Evolutionary conservation across 2,113 vertebrate species (phyloP).

Genomic region (Cryptotis parvus): DNA sequence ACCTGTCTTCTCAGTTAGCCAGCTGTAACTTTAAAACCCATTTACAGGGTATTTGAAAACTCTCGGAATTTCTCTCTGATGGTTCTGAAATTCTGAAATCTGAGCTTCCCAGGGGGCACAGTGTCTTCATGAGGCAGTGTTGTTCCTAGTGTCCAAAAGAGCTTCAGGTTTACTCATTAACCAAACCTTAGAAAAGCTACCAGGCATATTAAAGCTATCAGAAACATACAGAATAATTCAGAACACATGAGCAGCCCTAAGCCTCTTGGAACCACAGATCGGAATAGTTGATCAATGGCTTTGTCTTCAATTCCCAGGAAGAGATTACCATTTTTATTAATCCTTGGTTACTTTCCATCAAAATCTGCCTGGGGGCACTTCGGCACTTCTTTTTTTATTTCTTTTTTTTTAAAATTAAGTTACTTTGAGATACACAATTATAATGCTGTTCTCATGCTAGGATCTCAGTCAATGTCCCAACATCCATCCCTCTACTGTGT

Average conservation of each 20-base stretch:
- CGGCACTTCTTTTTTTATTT: too few species aligned
- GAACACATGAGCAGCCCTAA: not conserved
- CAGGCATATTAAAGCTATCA: not conserved
- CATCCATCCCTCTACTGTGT: too few species aligned
- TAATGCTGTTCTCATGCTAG: too few species aligned
- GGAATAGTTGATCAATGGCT: not conserved
- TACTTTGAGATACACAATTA: too few species aligned
- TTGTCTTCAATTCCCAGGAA: not conserved
- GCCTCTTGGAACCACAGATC: not conserved
- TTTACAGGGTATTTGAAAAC: slow-evolving; percentile 19
- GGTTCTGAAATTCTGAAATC: slow-evolving; percentile 39
- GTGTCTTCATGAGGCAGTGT: not conserved
- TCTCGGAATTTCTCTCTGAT: not conserved
- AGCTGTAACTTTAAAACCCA: slow-evolving; percentile 57
- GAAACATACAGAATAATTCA: not conserved
- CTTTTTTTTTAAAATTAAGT: too few species aligned
- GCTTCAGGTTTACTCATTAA: slow-evolving; percentile 8
- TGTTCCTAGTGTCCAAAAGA: not conserved
- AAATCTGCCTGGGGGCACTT: not conserved
- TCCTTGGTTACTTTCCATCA: not conserved
- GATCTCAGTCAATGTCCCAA: too few species aligned
- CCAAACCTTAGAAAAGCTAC: not conserved
- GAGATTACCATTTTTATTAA: not conserved
- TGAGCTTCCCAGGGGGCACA: not conserved
- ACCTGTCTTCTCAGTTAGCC: slow-evolving; percentile 69